phyloP scores from a whole-genome alignment of 2,113 vertebrate genomes.

The Arenaria interpres region DNA sequence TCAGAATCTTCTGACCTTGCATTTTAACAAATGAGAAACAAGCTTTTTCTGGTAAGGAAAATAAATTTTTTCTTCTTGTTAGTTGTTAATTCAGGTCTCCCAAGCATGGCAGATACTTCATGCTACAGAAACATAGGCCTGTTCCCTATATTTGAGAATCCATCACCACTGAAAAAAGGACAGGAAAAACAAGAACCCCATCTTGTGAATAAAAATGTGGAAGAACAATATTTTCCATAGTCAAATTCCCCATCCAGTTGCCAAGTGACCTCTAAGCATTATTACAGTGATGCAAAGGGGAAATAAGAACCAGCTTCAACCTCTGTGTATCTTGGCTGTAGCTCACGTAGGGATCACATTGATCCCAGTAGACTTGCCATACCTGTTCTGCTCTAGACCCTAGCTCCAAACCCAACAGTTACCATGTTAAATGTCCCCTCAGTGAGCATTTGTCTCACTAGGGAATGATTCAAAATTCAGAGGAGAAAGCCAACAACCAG shows the following conservation, averaged over 20 bases:
- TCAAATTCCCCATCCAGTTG: background rate
- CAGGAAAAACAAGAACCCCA: background rate
- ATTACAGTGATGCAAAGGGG: background rate
- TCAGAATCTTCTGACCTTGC: background rate
- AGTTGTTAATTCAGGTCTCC: background rate
- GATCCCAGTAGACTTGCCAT: background rate
- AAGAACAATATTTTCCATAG: background rate
- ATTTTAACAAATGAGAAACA: background rate
- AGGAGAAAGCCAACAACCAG: background rate
- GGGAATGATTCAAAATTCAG: background rate
- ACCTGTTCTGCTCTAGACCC: background rate
- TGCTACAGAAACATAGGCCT: background rate
- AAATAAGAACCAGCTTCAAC: background rate
- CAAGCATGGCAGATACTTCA: background rate
- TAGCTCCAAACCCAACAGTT: background rate
- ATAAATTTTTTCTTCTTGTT: background rate
- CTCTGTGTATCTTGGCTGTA: background rate
- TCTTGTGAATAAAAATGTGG: background rate
- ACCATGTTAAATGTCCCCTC: background rate
- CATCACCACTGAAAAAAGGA: background rate
- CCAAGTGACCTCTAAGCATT: background rate
- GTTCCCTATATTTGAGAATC: background rate
- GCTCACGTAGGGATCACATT: background rate
- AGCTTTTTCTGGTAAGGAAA: background rate
- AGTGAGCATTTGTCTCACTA: background rate